phyloP scores from a whole-genome alignment of 2,888 invertebrate genomes.

The Sympetrum striolatum region DNA sequence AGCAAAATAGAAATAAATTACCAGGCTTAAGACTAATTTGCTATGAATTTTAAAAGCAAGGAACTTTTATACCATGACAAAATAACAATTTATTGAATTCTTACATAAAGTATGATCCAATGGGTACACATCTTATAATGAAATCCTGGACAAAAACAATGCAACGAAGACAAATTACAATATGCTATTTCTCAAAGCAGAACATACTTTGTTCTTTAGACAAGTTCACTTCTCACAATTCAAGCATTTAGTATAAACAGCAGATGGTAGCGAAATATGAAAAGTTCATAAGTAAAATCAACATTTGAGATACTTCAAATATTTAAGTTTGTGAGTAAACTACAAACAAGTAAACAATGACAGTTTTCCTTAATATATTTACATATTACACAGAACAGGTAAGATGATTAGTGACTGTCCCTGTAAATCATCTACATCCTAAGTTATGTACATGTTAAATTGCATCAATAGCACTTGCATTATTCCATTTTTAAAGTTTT shows the following conservation, averaged over 20 bases:
- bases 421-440: background rate
- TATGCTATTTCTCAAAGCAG: background rate
- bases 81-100: background rate
- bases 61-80: background rate
- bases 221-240: background rate
- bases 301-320: background rate
- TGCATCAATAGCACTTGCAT: background rate
- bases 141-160: background rate
- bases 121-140: background rate
- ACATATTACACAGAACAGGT: background rate
- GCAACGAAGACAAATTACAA: background rate
- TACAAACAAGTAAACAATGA: background rate
- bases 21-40: background rate
- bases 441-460: background rate
- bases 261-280: background rate
- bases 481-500: background rate
- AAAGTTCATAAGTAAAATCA: background rate
- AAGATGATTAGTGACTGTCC: background rate
- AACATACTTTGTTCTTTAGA: background rate
- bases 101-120: background rate
- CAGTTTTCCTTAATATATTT: background rate
- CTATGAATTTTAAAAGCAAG: background rate
- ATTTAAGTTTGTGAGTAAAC: background rate
- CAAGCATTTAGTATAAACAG: background rate
- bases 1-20: background rate